These are phyloP conservation scores for Smithornis capensis DNA, from an alignment of 2,113 vertebrate species.

Conservation along the genomic window DNA sequence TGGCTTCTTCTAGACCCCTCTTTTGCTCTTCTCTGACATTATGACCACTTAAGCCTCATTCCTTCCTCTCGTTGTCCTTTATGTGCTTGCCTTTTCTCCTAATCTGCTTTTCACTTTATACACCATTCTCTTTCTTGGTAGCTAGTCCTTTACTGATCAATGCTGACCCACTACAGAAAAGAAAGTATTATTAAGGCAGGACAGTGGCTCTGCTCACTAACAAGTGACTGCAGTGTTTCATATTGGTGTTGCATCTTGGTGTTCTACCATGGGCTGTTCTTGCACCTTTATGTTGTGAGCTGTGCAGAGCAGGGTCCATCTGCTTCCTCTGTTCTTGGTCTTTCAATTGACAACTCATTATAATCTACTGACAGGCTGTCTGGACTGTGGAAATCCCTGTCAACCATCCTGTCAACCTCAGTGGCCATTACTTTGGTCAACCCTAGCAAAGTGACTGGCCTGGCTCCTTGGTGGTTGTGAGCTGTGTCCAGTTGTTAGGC, in stretches of 20 bases:
- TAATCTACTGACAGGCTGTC: not conserved
- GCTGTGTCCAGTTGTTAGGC: not conserved
- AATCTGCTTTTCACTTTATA: not conserved
- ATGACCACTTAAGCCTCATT: not conserved
- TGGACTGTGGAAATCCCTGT: not conserved
- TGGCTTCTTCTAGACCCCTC: not conserved
- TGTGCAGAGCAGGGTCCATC: not conserved
- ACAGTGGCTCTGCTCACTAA: not conserved
- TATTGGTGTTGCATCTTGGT: not conserved
- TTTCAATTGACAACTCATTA: not conserved
- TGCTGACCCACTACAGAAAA: not conserved
- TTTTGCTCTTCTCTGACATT: not conserved
- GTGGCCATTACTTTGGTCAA: not conserved
- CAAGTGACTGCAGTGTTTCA: not conserved
- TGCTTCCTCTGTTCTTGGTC: not conserved
- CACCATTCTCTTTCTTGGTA: not conserved
- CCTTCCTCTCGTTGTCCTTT: not conserved
- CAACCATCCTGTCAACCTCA: not conserved
- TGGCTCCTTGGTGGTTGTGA: not conserved
- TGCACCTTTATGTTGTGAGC: not conserved
- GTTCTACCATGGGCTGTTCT: not conserved
- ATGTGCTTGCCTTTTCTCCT: not conserved
- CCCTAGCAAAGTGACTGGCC: not conserved
- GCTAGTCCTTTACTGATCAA: not conserved
- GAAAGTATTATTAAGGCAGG: not conserved